A percentile compares a stretch with the other conserved stretches of the same genome.
Evolutionary conservation across 2,888 invertebrate species (phyloP).

Genomic region (Uropetala carovei): DNA sequence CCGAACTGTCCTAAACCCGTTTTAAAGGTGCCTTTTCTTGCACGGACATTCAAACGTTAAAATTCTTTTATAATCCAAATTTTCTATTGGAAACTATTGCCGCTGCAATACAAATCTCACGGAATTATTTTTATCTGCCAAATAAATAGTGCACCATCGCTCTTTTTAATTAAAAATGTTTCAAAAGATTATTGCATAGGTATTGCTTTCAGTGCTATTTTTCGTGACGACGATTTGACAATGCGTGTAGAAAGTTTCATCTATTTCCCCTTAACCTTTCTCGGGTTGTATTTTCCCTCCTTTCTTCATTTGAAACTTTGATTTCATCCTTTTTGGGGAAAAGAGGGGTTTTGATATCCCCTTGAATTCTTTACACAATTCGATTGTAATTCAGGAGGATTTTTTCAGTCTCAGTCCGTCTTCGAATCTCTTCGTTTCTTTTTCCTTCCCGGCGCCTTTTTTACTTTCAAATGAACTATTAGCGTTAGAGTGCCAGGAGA

Average conservation of each 20-base stretch:
- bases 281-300: neutral
- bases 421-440: neutral
- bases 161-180: no score
- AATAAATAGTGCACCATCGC: no score
- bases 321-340: neutral
- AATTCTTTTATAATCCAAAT: no score
- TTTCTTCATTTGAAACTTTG: neutral
- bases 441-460: neutral
- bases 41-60: no score
- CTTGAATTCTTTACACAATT: neutral
- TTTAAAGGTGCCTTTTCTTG: no score
- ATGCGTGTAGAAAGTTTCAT: neutral
- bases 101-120: no score
- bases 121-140: no score
- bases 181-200: no score
- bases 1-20: no score
- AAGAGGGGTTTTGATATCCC: neutral
- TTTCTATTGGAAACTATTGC: no score
- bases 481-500: neutral
- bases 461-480: constrained; percentile 32
- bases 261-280: neutral
- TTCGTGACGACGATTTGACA: no score
- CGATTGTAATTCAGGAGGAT: constrained; percentile 1
- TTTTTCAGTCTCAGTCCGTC: neutral
- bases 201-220: no score